These are phyloP conservation scores for Chloroceryle aenea DNA, from an alignment of 2,113 vertebrate species.

Conservation along the genomic window DNA sequence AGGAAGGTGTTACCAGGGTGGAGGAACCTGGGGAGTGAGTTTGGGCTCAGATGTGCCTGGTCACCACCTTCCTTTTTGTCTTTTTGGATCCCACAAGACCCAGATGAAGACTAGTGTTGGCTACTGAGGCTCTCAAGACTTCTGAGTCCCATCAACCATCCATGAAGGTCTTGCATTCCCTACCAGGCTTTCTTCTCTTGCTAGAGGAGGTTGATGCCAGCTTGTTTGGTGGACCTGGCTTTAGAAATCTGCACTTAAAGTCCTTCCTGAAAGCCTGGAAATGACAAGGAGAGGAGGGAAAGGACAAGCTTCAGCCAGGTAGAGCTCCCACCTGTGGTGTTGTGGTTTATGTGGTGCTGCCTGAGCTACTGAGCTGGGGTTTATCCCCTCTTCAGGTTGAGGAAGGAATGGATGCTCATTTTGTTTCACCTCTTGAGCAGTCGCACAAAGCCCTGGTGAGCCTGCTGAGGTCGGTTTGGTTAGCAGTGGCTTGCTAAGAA, in stretches of 20 bases:
- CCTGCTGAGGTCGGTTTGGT: neutral
- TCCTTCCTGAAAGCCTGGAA: neutral
- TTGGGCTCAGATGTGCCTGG: neutral
- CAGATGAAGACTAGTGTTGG: fast-evolving
- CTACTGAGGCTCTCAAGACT: neutral
- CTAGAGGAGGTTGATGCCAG: neutral
- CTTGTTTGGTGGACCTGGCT: neutral
- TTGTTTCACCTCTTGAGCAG: neutral
- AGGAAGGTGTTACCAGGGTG: neutral
- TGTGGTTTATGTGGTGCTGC: neutral
- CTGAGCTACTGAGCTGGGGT: neutral
- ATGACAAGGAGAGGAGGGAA: neutral
- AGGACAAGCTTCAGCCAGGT: neutral
- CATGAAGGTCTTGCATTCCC: neutral
- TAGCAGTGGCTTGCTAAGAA: neutral
- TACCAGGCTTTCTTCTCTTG: neutral
- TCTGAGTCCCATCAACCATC: neutral
- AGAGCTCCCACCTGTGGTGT: fast-evolving
- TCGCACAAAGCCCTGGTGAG: neutral
- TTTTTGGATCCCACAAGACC: neutral
- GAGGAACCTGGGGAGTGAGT: neutral
- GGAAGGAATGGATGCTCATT: neutral
- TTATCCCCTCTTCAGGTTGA: neutral
- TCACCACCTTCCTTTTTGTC: neutral
- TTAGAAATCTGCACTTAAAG: neutral